Base-by-base conservation (phyloP, 1,140 invertebrate genomes). In the Cyclina sinensis region DNA sequence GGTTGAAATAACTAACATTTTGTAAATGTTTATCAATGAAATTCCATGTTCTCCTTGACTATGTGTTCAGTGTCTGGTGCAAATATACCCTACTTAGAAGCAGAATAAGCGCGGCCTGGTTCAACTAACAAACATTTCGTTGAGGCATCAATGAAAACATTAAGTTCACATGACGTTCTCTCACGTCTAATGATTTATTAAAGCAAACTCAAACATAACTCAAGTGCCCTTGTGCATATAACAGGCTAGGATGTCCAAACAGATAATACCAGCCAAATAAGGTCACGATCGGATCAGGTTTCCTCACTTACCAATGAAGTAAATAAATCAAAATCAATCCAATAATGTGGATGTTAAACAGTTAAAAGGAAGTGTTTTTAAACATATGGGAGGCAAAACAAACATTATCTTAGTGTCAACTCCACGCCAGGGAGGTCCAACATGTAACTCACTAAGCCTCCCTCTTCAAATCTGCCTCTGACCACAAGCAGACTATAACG, bases 391-490 rank as follows among this genome's bases (percentile, higher is more conserved):
- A 74, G 70, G 70, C 70, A 74, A 74, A 39, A 74, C 48, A 74
- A 74, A 74, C 70, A 74, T 74, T 43, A 74, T 48, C n/a, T 24
- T 39, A 74, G 70, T 74, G 70, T 74, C 70, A 74, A 74, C 21
- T 12, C 37, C 24, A 37, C 70, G 27, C 37, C 70, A 35, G 21
- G 68, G 70, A 74, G 70, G 70, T 35, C 70, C 39, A 43, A 43
- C 24, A 35, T n/a, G 39, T 74, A 48, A 11, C 30, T 48, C 39
- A 14, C 21, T 43, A 46, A 74, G n/a, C 37, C 70, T 74, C 37
- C 24, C 4, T 32, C 4, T 32, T 39, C 24, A 43, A 27, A 70
- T 4, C 14, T 43, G 1, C 21, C 70, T 39, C 24, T 9, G 57
- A 62, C 57, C 57, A 62, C 57, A 62, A 27, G 7, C n/a, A 27